Conservation (phyloP, 2,888 invertebrate genomes). For the Synergus itoensis region DNA sequence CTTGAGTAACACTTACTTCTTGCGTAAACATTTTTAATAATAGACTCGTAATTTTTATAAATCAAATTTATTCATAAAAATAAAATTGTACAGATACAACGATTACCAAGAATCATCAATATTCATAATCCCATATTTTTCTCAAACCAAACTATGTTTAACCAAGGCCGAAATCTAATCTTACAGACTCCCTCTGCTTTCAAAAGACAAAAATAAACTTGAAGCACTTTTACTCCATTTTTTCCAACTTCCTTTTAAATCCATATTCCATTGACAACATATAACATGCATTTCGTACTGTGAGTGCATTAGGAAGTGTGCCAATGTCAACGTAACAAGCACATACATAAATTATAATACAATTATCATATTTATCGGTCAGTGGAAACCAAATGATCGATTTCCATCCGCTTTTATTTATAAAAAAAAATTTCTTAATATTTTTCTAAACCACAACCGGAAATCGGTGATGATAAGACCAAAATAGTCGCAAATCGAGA, state of each 20-base stretch:
- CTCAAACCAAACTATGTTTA: neutral
- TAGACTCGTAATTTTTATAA: neutral
- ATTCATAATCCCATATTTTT: slow-evolving; percentile 19
- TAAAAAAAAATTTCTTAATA: neutral
- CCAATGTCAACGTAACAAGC: slow-evolving; percentile 16
- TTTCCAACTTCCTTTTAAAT: neutral
- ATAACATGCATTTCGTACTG: neutral
- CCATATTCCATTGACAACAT: neutral
- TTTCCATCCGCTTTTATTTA: neutral
- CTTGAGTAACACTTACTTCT: slow-evolving; percentile 9
- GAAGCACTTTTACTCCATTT: slow-evolving; percentile 8
- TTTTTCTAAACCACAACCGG: neutral
- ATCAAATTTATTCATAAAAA: neutral
- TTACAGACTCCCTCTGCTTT: neutral
- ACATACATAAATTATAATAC: slow-evolving; percentile 18
- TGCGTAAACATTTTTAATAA: slow-evolving; percentile 4
- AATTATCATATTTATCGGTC: slow-evolving; percentile 12
- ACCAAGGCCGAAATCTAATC: neutral
- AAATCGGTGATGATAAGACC: neutral
- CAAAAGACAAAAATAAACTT: slow-evolving; percentile 5
- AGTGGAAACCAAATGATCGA: neutral
- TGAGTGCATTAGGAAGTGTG: slow-evolving; percentile 5
- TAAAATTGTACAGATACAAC: neutral
- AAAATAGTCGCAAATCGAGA: slow-evolving; percentile 10
- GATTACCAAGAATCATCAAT: slow-evolving; percentile 18